These are phyloP conservation scores for Phoxinus dragarum DNA, from an alignment of 2,797 vertebrate species.

Conservation along the genomic window DNA sequence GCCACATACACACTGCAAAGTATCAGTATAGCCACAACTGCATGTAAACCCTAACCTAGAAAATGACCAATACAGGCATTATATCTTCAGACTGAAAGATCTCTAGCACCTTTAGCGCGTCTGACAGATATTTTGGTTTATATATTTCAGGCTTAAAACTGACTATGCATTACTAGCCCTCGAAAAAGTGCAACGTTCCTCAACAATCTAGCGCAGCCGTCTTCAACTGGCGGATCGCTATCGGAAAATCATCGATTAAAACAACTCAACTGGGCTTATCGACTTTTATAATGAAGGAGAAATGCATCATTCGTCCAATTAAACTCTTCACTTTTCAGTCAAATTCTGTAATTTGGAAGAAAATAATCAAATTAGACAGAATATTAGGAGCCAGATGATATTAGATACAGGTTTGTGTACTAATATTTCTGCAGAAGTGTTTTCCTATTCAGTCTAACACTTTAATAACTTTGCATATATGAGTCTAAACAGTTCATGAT, in stretches of 20 bases:
- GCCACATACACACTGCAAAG: background rate
- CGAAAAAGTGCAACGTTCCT: slow-evolving; percentile 17
- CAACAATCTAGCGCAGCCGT: background rate
- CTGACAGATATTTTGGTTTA: slow-evolving; percentile 48
- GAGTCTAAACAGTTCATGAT: background rate
- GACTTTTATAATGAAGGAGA: background rate
- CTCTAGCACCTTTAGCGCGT: slow-evolving; percentile 45
- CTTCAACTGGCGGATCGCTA: background rate
- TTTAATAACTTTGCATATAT: background rate
- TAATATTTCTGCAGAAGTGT: background rate
- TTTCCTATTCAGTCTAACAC: background rate
- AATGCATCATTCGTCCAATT: background rate
- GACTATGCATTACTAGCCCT: slow-evolving; percentile 19
- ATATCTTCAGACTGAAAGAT: background rate
- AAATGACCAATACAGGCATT: background rate
- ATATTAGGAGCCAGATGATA: background rate
- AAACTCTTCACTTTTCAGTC: background rate
- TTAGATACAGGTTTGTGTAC: background rate
- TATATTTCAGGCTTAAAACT: slow-evolving; percentile 2
- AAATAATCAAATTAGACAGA: background rate
- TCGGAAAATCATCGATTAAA: background rate
- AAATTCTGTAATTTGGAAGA: background rate
- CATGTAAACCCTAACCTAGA: background rate
- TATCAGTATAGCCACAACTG: background rate
- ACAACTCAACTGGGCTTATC: background rate